Base-by-base conservation (phyloP, 2,888 invertebrate species). In the Antheraea assamensis region DNA sequence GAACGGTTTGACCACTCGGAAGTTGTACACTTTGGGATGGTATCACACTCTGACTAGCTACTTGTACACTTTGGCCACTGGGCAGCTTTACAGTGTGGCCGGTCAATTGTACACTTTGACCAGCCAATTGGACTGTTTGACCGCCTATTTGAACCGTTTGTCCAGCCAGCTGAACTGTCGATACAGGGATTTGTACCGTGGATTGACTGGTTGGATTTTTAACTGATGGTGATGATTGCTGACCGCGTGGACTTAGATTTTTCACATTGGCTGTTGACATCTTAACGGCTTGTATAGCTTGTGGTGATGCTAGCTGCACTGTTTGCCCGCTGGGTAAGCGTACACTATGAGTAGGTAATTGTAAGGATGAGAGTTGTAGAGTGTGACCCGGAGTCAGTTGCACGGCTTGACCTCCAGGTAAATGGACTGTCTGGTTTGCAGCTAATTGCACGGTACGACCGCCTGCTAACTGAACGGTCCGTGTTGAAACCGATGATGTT, bases 41-140 rank as follows among this genome's bases (percentile, higher is more conserved):
- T 66, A 89, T 86, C 78, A 90, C 87, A 73, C 86, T 87, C 74
- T 90, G 92, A 77, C 88, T 87, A 24, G 92, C 88, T 52, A 89
- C 86, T 81, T 88, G 93, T 30, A 92, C 92, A 82, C 87, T 92
- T 77, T 90, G 92, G 49, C 90, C 92, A 71, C 94, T 93, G 72
- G 91, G 92, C 24, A 93, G 77, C 76, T 93, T 92, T 2, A 93
- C 95, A 0, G 95, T 95, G 72, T 96, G 91, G 1, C 89, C 95
- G 21, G 88, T 93, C 19, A 93, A 76, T 72, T 93, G 93, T 4
- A 94, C 90, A 55, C 90, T 93, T 74, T 90, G 92, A 35, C 92
- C 91, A 19, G 90, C 88, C 66, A 93, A 74, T 74, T 93, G 92
- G 0, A 93, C 91, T 0, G 91, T 92, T 78, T 94, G 94, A 52